These are phyloP conservation scores for Xylophagus ater DNA, from an alignment of 2,888 invertebrate species.

Conservation along the genomic window DNA sequence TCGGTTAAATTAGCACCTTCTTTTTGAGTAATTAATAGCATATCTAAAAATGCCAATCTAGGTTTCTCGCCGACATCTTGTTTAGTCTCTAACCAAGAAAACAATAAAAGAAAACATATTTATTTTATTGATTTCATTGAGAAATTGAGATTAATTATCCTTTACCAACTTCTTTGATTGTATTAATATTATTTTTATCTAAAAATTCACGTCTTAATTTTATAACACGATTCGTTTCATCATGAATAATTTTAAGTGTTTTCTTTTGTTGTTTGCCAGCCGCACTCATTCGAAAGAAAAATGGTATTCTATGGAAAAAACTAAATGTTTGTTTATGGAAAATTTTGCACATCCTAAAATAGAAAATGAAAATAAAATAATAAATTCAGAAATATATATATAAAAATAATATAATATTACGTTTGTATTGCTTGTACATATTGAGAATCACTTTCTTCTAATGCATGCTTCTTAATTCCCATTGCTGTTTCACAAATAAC, in stretches of 20 bases:
- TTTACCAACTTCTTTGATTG: conserved; percentile 19
- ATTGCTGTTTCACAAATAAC: conserved; percentile 58
- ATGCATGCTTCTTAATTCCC: conserved; percentile 65
- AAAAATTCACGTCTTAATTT: conserved; percentile 26
- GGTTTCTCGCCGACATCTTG: conserved; percentile 28
- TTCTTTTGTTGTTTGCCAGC: conserved; percentile 22
- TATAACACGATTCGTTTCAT: conserved; percentile 32
- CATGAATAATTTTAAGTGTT: conserved; percentile 27
- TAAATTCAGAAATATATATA: not conserved
- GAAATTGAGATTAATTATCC: not conserved
- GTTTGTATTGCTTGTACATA: conserved; percentile 60
- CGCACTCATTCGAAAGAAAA: conserved; percentile 23
- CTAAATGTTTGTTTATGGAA: conserved; percentile 31
- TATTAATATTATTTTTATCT: conserved; percentile 21
- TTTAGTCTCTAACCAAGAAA: conserved; percentile 17
- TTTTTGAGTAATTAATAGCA: conserved; percentile 41
- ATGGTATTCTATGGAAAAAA: conserved; percentile 29
- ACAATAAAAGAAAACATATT: not conserved
- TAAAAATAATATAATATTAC: conserved; percentile 36
- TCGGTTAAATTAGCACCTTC: conserved; percentile 38
- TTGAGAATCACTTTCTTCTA: conserved; percentile 51
- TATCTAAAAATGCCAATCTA: conserved; percentile 41
- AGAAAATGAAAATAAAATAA: not conserved
- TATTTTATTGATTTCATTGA: not conserved
- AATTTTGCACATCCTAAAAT: conserved; percentile 29